phyloP scores from a whole-genome alignment of 2,113 vertebrate species.

The Sakesphorus luctuosus region DNA sequence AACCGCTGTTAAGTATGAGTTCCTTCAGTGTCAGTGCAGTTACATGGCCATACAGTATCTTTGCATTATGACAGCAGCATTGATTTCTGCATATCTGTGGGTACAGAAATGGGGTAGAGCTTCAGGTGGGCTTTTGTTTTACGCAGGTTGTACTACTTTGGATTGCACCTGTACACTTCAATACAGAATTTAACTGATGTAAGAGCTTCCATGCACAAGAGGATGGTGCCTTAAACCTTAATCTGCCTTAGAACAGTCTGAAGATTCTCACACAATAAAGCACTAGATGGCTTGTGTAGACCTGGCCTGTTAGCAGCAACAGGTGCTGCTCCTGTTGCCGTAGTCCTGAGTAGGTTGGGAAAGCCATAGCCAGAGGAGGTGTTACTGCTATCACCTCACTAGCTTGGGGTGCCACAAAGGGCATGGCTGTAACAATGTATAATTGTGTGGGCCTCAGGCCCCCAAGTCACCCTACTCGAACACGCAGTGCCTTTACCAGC shows the following conservation, averaged over 20 bases:
- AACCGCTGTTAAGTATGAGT: background rate
- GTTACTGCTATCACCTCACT: background rate
- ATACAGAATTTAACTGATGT: background rate
- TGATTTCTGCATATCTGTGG: background rate
- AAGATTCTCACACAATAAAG: background rate
- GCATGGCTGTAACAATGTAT: background rate
- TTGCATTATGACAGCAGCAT: rapidly evolving
- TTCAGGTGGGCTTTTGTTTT: background rate
- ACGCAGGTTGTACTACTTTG: background rate
- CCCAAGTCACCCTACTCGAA: background rate
- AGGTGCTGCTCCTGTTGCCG: background rate
- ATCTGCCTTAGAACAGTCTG: background rate
- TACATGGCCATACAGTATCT: background rate
- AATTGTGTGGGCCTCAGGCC: background rate
- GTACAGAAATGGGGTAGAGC: background rate
- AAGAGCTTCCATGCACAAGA: background rate
- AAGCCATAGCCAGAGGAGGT: background rate
- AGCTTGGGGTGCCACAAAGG: background rate
- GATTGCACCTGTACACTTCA: background rate
- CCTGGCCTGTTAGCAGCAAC: background rate
- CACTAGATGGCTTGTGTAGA: background rate
- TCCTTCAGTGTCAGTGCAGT: background rate
- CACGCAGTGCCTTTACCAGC: background rate
- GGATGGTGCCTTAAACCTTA: background rate
- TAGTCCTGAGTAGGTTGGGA: background rate